phyloP scores from a whole-genome alignment of 2,113 vertebrate genomes.

The Pygoscelis adeliae region DNA sequence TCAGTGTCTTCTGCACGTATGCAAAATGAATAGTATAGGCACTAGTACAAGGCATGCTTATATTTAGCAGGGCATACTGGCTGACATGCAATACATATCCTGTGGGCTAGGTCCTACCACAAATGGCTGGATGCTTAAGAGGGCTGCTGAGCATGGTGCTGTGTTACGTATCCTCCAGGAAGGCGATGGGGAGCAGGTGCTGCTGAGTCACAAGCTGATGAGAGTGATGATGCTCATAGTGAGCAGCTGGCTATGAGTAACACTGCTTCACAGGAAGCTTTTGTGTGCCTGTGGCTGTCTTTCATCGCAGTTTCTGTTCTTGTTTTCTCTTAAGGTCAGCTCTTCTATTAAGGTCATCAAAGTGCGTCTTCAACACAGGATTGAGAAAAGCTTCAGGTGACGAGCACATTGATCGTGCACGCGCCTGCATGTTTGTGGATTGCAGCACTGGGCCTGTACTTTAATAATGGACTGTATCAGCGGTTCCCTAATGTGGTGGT shows the following conservation, averaged over 20 bases:
- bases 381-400: background rate
- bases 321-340: slow-evolving; percentile 5
- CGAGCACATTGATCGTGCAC: rapidly evolving
- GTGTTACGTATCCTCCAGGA: background rate
- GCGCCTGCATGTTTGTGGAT: background rate
- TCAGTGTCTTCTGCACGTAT: background rate
- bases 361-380: background rate
- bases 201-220: slow-evolving; percentile 25
- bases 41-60: background rate
- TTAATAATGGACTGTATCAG: background rate
- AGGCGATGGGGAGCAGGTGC: slow-evolving; percentile 58
- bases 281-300: background rate
- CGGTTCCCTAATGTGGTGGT: background rate
- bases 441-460: background rate
- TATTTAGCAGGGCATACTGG: background rate
- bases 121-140: background rate
- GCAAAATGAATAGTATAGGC: background rate
- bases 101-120: background rate
- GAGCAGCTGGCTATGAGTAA: slow-evolving; percentile 56
- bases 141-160: background rate
- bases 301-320: background rate
- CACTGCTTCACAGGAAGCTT: background rate
- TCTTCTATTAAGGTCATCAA: background rate
- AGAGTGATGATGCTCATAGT: slow-evolving; percentile 1
- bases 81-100: background rate